Base-by-base conservation (phyloP, 2,888 invertebrate genomes). In the Halictus quadricinctus region DNA sequence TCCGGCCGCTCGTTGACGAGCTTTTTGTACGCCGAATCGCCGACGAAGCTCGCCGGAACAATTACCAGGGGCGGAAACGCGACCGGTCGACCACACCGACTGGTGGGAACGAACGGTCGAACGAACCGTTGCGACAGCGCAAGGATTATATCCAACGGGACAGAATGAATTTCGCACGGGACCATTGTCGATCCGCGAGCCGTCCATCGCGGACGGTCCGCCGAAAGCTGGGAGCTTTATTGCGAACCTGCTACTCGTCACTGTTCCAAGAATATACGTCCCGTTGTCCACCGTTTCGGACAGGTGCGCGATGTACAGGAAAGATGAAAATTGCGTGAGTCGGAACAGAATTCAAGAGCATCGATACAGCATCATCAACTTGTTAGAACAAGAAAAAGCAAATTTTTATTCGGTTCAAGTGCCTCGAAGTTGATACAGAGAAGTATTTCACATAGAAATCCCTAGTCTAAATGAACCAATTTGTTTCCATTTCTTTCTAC, bases 1-100 rank as follows among this genome's bases (percentile, higher is more conserved):
- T 70, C 70, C 43, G 70, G 43, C 70, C 21, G 43, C 43, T 72
- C 60, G 75, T 25, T 48, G 66, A 25, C 21, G 41, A n/a, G 70
- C 43, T 70, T 70, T 43, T 43, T 70, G 43, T 12, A 6, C 41
- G n/a, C 43, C 41, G 70, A 70, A 70, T 43, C 41, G 43, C 41
- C 70, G 70, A 3, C 66, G 41, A n/a, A 70, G 43, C 41, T 70
- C 43, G 13, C n/a, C 21, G 43, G 43, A 43, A 70, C 41, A 70
- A 70, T 70, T 43, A 43, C 43, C 29, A 15, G 64, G 29, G 64
- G 7, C 29, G 29, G 29, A 64, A 64, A 64, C 64, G 15, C 29
- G 15, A 29, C 64, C 64, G 29, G 29, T 64, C 64, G 64, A 64
- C 64, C 64, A 29, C 64, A 29, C 25, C n/a, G 25, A 13, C 60